These are phyloP conservation scores for Pedetes capensis DNA, from an alignment of 2,113 vertebrate species.

Conservation along the genomic window DNA sequence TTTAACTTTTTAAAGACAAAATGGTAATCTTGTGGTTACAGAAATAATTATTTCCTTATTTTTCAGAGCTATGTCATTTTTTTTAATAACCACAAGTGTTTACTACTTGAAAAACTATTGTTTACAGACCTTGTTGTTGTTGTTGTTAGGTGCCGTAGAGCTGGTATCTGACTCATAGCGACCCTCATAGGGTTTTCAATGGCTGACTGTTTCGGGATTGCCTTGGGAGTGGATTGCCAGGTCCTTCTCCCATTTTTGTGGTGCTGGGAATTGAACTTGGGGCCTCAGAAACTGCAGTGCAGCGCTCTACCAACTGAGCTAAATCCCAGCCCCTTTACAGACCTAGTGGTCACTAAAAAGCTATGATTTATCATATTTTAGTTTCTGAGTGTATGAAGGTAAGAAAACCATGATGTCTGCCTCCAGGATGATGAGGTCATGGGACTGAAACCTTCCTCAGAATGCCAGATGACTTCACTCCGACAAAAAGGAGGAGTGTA, in stretches of 20 bases:
- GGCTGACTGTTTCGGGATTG: too few species aligned
- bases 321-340: too few species aligned
- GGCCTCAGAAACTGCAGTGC: too few species aligned
- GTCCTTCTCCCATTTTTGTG: too few species aligned
- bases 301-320: too few species aligned
- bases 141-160: too few species aligned
- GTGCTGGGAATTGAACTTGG: too few species aligned
- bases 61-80: not conserved
- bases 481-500: not conserved
- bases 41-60: not conserved
- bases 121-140: too few species aligned
- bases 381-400: not conserved
- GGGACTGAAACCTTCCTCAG: not conserved
- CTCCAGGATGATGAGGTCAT: not conserved
- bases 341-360: not conserved
- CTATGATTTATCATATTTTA: conserved; percentile 19
- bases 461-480: not conserved
- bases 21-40: not conserved
- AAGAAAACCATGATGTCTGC: not conserved
- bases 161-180: too few species aligned
- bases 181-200: too few species aligned
- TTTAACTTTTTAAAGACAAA: conserved; percentile 35
- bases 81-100: not conserved
- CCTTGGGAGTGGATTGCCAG: too few species aligned
- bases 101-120: not conserved